Conservation (phyloP, 2,797 vertebrate genomes). For the Psittacula echo region DNA sequence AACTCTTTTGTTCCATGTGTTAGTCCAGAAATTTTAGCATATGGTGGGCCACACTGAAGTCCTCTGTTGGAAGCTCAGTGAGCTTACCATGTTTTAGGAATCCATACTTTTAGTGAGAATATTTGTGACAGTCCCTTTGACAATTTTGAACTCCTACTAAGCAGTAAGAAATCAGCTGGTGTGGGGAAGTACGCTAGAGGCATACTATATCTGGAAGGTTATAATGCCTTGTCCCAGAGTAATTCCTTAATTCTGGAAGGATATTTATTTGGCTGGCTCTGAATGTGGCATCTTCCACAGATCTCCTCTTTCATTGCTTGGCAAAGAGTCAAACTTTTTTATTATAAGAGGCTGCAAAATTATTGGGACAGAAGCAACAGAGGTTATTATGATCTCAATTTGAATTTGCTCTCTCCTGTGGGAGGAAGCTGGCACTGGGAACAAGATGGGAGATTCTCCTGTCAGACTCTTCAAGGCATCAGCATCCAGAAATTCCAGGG, state of each 20-base stretch:
- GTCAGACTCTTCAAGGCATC: not conserved
- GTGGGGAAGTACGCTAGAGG: not conserved
- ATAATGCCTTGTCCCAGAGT: not conserved
- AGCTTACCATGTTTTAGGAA: not conserved
- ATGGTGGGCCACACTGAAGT: not conserved
- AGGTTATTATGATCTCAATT: not conserved
- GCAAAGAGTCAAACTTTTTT: not conserved
- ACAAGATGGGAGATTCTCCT: not conserved
- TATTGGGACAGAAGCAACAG: not conserved
- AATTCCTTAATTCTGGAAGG: not conserved
- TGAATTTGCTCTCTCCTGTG: not conserved
- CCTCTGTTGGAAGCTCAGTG: not conserved
- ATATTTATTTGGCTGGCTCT: not conserved
- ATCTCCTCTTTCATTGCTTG: not conserved
- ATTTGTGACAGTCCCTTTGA: not conserved
- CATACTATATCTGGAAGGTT: not conserved
- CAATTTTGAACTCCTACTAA: not conserved
- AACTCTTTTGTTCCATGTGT: not conserved
- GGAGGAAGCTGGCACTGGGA: not conserved
- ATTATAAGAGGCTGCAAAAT: not conserved
- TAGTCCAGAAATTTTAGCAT: not conserved
- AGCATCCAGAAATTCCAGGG: not conserved
- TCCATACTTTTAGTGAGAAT: not conserved
- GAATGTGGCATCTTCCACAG: not conserved
- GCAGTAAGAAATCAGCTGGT: not conserved